phyloP scores from a whole-genome alignment of 2,888 invertebrate species.

The Drosophila algonquin region DNA sequence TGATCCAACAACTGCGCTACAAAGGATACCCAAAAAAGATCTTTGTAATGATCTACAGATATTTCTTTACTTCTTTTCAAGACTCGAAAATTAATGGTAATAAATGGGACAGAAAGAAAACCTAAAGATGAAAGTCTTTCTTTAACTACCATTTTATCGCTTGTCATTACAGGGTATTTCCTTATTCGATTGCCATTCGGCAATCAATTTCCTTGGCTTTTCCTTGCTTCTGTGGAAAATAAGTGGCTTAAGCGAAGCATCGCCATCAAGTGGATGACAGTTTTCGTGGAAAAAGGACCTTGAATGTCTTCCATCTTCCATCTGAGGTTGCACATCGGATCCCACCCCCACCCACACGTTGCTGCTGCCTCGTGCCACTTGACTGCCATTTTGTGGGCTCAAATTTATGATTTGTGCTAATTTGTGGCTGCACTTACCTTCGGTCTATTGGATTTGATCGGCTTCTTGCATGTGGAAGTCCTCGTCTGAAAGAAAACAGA shows the following conservation, averaged over 20 bases:
- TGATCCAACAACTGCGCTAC: neutral
- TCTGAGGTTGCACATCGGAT: slow-evolving; percentile 2
- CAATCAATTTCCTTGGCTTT: neutral
- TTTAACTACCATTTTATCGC: too few relatives aligned
- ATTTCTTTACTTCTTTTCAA: too few relatives aligned
- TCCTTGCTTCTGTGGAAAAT: slow-evolving; percentile 42
- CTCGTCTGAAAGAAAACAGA: slow-evolving; percentile 34
- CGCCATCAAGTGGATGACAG: slow-evolving; percentile 55
- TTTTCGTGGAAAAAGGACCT: slow-evolving; percentile 43
- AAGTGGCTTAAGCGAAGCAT: slow-evolving; percentile 64
- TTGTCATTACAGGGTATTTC: neutral
- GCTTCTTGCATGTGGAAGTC: slow-evolving; percentile 3
- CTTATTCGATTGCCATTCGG: neutral
- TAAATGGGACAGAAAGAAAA: too few relatives aligned
- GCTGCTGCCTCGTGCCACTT: slow-evolving; percentile 9
- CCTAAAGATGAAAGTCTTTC: too few relatives aligned
- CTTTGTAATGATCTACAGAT: too few relatives aligned
- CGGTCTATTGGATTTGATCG: neutral
- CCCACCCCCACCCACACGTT: too few relatives aligned
- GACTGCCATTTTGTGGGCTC: slow-evolving; percentile 19
- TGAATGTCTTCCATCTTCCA: slow-evolving; percentile 26
- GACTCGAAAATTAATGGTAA: too few relatives aligned
- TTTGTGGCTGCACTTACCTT: slow-evolving; percentile 33
- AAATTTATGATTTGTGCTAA: slow-evolving; percentile 51
- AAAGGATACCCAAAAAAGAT: too few relatives aligned